phyloP scores from a whole-genome alignment of 2,113 vertebrate genomes.

The Corythornis vintsioides region DNA sequence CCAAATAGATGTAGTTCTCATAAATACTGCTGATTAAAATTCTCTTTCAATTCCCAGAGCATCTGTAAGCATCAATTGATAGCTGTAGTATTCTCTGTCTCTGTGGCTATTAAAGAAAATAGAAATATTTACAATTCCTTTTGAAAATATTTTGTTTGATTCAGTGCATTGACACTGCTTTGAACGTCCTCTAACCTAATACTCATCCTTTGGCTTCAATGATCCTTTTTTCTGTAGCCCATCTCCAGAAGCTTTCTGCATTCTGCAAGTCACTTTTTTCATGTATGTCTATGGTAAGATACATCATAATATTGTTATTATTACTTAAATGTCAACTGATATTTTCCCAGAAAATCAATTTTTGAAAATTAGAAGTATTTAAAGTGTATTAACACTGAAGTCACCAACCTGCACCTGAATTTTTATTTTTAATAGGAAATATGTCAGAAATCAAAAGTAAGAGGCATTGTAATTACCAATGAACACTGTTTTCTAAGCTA shows the following conservation, averaged over 20 bases:
- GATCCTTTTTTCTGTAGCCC: not conserved
- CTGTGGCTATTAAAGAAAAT: not conserved
- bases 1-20: not conserved
- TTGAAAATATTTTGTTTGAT: not conserved
- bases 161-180: not conserved
- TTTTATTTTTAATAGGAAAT: not conserved
- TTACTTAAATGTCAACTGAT: not conserved
- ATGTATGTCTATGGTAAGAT: not conserved
- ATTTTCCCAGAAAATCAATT: not conserved
- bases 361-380: not conserved
- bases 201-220: not conserved
- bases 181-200: not conserved
- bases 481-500: not conserved
- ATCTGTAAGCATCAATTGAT: not conserved
- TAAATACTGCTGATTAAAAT: not conserved
- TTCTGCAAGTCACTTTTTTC: not conserved
- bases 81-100: not conserved
- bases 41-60: not conserved
- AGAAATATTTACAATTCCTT: not conserved
- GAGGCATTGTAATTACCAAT: not conserved
- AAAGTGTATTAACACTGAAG: not conserved
- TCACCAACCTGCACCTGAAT: not conserved
- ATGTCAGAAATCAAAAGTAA: not conserved
- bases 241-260: not conserved
- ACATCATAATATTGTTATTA: not conserved